Base-by-base conservation (phyloP, 2,888 invertebrate genomes). In the Rhagophthalmus giganteus region DNA sequence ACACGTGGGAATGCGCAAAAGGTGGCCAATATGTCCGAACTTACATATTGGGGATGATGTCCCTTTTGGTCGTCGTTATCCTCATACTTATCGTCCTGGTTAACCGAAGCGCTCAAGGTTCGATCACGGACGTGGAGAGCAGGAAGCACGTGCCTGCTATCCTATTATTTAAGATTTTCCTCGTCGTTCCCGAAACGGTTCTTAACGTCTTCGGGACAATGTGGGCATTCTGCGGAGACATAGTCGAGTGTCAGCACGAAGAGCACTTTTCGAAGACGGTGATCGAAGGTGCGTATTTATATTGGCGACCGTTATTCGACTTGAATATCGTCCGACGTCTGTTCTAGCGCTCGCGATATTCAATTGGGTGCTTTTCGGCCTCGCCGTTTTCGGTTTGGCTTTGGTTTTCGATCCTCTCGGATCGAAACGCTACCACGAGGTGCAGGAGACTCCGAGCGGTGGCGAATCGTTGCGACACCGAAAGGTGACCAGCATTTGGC, bases 371-470 rank as follows among this genome's bases (percentile, higher is more conserved):
- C 80, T 90, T 38, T 80, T 90, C 42, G 84, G 85, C 1, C 76
- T 88, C 7, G 85, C 88, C 2, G 75, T 90, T 14, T 82, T 90
- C 62, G 88, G 88, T 0, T 77, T 91, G 32, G 85, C 86, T 31
- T 77, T 91, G 73, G 85, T 90, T 33, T 91, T 92, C 71, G 92
- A 92, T 70, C 91, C 91, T 0, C 74, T 91, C 56, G 90, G 90
- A 2, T 84, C 85, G 0, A 79, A 72, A 10, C 63, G 80, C 62
- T 83, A 83, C 60, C 82, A 83, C 10, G 81, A 82, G 60, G 78
- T 81, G 69, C 79, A 81, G 59, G 83, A 83, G 62, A 82, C 83
- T 1, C 82, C 82, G 3, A 70, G 70, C 25, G 65, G 65, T 16
- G 81, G 82, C 57, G 85, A 85, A 65, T 82, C 83, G 11, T 74